Evolutionary conservation across 2,113 vertebrate genomes (phyloP).

Genomic region (Rissa tridactyla): DNA sequence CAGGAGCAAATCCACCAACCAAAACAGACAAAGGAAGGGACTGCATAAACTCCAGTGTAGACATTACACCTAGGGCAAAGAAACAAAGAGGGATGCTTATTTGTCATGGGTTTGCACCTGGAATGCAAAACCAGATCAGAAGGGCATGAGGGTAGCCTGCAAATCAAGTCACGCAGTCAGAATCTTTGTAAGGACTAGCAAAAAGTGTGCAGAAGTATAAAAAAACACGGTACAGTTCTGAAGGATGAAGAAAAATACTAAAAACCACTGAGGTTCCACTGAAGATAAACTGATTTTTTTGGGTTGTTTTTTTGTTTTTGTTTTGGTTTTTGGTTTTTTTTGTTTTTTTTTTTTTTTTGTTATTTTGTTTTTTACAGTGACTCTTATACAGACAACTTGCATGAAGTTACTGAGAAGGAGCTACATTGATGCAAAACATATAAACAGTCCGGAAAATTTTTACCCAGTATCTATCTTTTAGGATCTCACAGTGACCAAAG

Average conservation of each 20-base stretch:
- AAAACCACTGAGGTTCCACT: not conserved
- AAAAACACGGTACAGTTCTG: not conserved
- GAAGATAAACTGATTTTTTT: not conserved
- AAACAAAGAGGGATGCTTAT: not conserved
- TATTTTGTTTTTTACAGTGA: not conserved
- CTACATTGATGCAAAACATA: not conserved
- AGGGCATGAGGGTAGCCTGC: not conserved
- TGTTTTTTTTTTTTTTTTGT: not conserved
- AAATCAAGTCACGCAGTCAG: not conserved
- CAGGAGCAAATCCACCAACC: not conserved
- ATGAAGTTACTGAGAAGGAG: not conserved
- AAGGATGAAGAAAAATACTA: not conserved
- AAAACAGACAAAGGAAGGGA: not conserved
- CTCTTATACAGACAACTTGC: not conserved
- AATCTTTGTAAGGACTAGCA: not conserved
- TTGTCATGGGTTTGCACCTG: not conserved
- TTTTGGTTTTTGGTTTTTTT: no score
- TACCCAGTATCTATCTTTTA: not conserved
- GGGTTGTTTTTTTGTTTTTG: not conserved
- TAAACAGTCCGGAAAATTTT: not conserved
- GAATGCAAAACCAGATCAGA: not conserved
- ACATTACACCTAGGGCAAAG: not conserved
- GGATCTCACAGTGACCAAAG: not conserved
- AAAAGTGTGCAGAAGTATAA: not conserved
- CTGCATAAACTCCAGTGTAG: not conserved